phyloP scores from a whole-genome alignment of 2,888 invertebrate genomes.

The Cephus pygmeus region DNA sequence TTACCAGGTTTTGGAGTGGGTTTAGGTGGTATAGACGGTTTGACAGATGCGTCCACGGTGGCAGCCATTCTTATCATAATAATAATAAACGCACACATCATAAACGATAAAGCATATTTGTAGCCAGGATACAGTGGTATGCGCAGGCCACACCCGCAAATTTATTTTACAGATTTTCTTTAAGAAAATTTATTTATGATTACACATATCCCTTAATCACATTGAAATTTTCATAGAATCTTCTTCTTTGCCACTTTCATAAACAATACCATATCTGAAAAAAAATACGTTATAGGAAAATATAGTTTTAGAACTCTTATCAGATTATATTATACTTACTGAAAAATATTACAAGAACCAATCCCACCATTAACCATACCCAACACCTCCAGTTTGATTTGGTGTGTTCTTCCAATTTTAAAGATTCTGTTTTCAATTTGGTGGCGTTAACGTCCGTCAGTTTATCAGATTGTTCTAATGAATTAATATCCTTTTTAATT shows the following conservation, averaged over 20 bases:
- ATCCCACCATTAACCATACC: constrained; percentile 91
- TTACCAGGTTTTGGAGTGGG: constrained; percentile 62
- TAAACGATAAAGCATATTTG: neutral
- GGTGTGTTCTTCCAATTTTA: constrained; percentile 85
- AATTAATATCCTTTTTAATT: constrained; percentile 81
- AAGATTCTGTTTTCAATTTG: constrained; percentile 83
- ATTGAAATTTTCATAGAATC: constrained; percentile 22
- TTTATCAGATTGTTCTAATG: constrained; percentile 78
- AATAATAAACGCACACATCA: neutral
- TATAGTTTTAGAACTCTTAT: neutral
- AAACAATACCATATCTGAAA: constrained; percentile 90
- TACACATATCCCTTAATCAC: neutral
- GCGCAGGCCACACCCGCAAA: neutral
- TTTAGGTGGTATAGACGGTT: constrained; percentile 56
- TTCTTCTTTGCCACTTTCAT: constrained; percentile 91
- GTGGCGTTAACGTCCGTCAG: constrained; percentile 83
- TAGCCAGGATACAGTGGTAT: neutral
- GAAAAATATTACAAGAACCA: constrained; percentile 88
- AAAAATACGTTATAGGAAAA: constrained; percentile 32
- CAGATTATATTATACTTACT: constrained; percentile 71
- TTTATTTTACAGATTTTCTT: neutral
- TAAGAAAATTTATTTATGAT: neutral
- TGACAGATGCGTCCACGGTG: constrained; percentile 40
- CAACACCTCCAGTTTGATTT: constrained; percentile 92
- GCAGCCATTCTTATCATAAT: constrained; percentile 36